These are phyloP conservation scores for Eupsilia transversa DNA, from an alignment of 2,888 invertebrate species.

Conservation along the genomic window DNA sequence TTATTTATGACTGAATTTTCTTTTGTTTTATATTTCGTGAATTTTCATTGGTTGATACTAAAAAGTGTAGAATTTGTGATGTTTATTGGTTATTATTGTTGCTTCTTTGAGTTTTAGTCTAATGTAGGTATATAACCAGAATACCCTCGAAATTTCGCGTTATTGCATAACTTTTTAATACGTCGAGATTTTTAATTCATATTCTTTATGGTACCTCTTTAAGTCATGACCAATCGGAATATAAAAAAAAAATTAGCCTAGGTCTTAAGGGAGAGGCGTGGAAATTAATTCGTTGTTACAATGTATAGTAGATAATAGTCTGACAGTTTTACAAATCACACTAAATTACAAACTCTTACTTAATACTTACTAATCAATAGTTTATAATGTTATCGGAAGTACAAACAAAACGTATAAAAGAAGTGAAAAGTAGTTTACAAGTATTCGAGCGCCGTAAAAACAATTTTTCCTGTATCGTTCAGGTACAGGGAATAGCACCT, in stretches of 20 bases:
- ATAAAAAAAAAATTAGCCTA: too few relatives aligned
- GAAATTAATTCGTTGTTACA: too few relatives aligned
- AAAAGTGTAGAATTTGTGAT: constrained; percentile 1
- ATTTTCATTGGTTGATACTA: not conserved
- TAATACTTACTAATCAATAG: not conserved
- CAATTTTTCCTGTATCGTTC: constrained; percentile 14
- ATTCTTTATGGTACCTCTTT: too few relatives aligned
- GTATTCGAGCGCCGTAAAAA: not conserved
- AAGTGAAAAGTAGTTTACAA: not conserved
- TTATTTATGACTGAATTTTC: constrained; percentile 29
- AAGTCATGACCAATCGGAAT: too few relatives aligned
- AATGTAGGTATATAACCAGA: too few relatives aligned
- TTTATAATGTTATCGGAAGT: too few relatives aligned
- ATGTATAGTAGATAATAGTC: too few relatives aligned
- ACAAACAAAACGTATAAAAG: not conserved
- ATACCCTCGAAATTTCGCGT: too few relatives aligned
- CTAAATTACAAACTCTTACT: not conserved
- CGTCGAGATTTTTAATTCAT: too few relatives aligned
- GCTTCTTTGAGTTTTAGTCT: not conserved
- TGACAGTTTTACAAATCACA: too few relatives aligned
- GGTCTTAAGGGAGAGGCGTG: too few relatives aligned
- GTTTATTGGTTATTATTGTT: not conserved
- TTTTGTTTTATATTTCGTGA: constrained; percentile 1
- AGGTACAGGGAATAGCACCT: not conserved
- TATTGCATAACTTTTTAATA: too few relatives aligned